Evolutionary conservation across 1,140 invertebrate species (phyloP).

Genomic region (Episyrphus balteatus): DNA sequence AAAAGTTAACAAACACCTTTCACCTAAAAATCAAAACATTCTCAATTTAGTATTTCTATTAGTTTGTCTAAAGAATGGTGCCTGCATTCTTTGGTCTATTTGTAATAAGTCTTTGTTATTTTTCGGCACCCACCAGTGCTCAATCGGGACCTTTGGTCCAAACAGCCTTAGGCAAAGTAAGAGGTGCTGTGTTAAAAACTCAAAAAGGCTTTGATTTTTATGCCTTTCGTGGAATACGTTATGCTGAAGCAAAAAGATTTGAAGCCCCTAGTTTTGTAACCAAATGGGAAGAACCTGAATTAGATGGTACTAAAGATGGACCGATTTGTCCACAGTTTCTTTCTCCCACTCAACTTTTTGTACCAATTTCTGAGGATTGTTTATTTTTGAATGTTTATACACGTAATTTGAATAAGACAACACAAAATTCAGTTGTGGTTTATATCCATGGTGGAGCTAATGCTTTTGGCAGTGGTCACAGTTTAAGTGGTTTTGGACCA

Average conservation of each 20-base stretch:
- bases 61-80: too few relatives aligned
- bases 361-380: slow-evolving; percentile 40
- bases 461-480: slow-evolving; percentile 42
- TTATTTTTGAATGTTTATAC: slow-evolving; percentile 51
- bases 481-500: slow-evolving; percentile 36
- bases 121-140: too few relatives aligned
- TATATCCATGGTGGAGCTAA: slow-evolving; percentile 52
- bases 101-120: too few relatives aligned
- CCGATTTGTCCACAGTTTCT: slow-evolving; percentile 7
- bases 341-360: not conserved
- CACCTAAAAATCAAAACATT: too few relatives aligned
- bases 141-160: too few relatives aligned
- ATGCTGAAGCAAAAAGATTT: slow-evolving; percentile 23
- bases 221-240: not conserved
- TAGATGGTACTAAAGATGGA: not conserved
- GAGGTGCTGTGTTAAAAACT: not conserved
- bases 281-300: not conserved
- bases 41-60: too few relatives aligned
- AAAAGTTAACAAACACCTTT: too few relatives aligned
- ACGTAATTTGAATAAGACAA: not conserved
- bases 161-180: too few relatives aligned
- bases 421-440: slow-evolving; percentile 44
- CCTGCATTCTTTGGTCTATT: too few relatives aligned
- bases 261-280: slow-evolving; percentile 12
- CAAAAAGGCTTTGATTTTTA: not conserved